Evolutionary conservation across 2,797 vertebrate genomes (phyloP), one percentile per base, ranked within the genome.

Genomic region (Petrocephalus sullivani): DNA sequence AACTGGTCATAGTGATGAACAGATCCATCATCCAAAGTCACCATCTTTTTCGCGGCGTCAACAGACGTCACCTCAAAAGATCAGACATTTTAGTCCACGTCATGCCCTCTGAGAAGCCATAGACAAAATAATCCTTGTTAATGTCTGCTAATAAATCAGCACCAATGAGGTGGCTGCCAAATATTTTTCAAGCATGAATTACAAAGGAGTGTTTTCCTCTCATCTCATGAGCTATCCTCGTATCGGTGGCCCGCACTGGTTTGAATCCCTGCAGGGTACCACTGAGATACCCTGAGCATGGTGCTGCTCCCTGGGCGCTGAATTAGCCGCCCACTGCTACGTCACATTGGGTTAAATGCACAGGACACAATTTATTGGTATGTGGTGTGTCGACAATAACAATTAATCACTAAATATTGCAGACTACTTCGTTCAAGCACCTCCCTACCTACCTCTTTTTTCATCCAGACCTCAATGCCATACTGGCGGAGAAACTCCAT

Each of bases 1-100:
- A 98, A 94, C 91, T 95, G 95, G 61, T 97, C 91, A 33, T 97
- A 98, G 23, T 9, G 91, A 89, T 96, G 97, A 21, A 84, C 85
- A n/a, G 92, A 91, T 0, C 96, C 95, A 0, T 97, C 95, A 33
- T 85, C 91, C 89, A 98, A 91, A 28, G 1, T 90, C 61, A 96
- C 95, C 3, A 6, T 90, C 91, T 96, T 96, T 49, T 92, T 91
- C 33, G 90, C 87, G 1, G 95, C 90, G 89, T 96, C 94, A 71
- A 98, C 92, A 0, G 93, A 96, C 82, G 94, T 92, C 19, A 94
- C 97, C 97, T 98, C 92, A 46, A 86, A 71, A 90, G 54, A 90
- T 82, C 90, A n/a, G 12, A 75, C 60, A 78, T 84, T 51, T 83
- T 14, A 83, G 1, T 0, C 5, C 87, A 64, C 28, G 56, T 8